Evolutionary conservation across 2,113 vertebrate genomes (phyloP), one percentile per base, ranked within the genome.

Genomic region (Meleagris gallopavo): DNA sequence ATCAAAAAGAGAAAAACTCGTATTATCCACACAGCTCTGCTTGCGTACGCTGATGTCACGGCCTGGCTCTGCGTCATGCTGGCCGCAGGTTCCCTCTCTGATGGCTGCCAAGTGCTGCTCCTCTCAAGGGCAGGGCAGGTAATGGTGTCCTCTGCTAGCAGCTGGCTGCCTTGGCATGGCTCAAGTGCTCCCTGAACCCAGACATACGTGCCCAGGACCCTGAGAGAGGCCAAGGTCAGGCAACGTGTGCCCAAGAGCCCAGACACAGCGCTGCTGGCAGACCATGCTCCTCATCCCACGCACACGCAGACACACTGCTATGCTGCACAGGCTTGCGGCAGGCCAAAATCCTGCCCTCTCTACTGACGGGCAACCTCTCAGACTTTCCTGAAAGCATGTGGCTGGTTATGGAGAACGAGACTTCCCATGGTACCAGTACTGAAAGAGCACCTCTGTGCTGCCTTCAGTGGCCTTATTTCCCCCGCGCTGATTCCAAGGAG

Each of bases 1-100:
- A 98, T 98, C 95, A 96, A 98, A 98, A 97, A 97, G 96, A 97
- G 95, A 98, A 87, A 96, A 96, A 96, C 97, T 98, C 70, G 3
- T 90, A 98, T 98, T 98, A 98, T 96, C 96, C 96, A 98, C 94
- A 97, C 64, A 97, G 92, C 80, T 97, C 95, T 94, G 88, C 84
- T 96, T 69, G 79, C 61, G 83, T 91, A 78, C 52, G 79, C 93
- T 92, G 29, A 40, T 16, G 80, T 62, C 88, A 86, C 94, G 92
- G 83, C 76, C 72, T 71, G 54, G 29, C 8, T 29, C 54, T 32
- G 30, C 29, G 30, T 57, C 30, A 30, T 10, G 30, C 54, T 57
- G 29, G 54, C 54, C 6, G 89, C 75, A 91, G 34, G 67, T 8
- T 86, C 43, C 80, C 48, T 84, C 74, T 77, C 88, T 67, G n/a